A percentile compares a stretch with the other conserved stretches of the same genome.
Evolutionary conservation across 1,140 invertebrate genomes (phyloP).

Genomic region (Platyscapa corneri): DNA sequence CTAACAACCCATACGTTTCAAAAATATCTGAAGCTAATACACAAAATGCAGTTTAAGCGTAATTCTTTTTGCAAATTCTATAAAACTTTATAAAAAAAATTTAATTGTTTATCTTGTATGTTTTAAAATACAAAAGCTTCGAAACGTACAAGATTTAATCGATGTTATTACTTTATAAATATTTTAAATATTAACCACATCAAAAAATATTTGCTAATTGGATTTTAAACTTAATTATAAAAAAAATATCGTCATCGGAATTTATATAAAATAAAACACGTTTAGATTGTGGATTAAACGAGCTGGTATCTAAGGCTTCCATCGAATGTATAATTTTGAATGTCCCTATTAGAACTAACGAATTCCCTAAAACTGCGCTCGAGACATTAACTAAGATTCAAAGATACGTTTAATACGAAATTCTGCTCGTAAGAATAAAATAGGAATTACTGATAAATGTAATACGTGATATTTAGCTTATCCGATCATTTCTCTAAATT

Average conservation of each 20-base stretch:
- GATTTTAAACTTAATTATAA: neutral
- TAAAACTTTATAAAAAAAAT: no score
- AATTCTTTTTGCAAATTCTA: no score
- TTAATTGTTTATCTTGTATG: no score
- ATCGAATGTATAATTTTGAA: no score
- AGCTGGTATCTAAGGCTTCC: neutral
- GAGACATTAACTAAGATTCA: neutral
- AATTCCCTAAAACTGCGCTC: neutral
- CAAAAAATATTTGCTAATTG: neutral
- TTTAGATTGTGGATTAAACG: neutral
- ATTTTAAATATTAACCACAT: no score
- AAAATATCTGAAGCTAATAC: no score
- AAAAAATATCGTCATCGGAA: neutral
- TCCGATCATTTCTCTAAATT: no score
- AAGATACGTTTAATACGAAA: neutral
- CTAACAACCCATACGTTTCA: no score
- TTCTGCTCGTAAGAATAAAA: neutral
- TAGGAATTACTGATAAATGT: no score
- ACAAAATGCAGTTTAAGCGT: no score
- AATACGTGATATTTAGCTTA: no score
- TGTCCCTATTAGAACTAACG: neutral
- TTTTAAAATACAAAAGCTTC: no score
- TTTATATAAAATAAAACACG: neutral
- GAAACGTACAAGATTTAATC: neutral
- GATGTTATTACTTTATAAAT: neutral